A percentile compares a stretch with the other conserved stretches of the same genome.
These are phyloP conservation scores for Phorcus lineatus DNA, from an alignment of 2,888 invertebrate genomes.

Conservation along the genomic window DNA sequence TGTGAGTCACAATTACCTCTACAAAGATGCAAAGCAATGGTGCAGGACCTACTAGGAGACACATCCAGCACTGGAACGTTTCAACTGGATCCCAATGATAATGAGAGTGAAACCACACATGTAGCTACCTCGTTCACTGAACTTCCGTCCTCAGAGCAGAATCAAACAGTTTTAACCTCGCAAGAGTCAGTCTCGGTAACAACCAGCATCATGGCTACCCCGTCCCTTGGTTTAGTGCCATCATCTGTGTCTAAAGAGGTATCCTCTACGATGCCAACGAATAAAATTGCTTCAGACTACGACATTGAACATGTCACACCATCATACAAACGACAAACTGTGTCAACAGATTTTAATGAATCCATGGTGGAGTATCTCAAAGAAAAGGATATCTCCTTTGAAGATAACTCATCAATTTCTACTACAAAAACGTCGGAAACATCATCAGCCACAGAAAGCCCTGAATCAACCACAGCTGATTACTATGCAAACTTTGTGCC, in stretches of 20 bases:
- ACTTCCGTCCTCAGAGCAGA: not conserved
- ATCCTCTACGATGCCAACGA: not conserved
- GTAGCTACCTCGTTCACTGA: not conserved
- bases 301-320: not conserved
- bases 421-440: not conserved
- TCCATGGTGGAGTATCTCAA: too few relatives aligned
- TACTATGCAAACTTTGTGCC: not conserved
- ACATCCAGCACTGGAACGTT: not conserved
- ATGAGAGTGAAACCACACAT: not conserved
- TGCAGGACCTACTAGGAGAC: not conserved
- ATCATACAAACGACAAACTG: not conserved
- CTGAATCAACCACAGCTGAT: not conserved
- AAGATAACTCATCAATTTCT: not conserved
- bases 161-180: not conserved
- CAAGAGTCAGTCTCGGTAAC: not conserved
- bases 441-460: not conserved
- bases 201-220: not conserved
- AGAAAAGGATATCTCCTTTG: too few relatives aligned
- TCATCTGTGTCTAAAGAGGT: not conserved
- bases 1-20: not conserved
- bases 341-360: not conserved
- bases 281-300: not conserved
- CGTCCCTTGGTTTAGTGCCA: not conserved
- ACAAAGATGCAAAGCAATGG: not conserved
- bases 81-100: too few relatives aligned